Evolutionary conservation across 2,888 invertebrate genomes (phyloP), one percentile per base, ranked within the genome.

Genomic region (Nymphalis c-album): DNA sequence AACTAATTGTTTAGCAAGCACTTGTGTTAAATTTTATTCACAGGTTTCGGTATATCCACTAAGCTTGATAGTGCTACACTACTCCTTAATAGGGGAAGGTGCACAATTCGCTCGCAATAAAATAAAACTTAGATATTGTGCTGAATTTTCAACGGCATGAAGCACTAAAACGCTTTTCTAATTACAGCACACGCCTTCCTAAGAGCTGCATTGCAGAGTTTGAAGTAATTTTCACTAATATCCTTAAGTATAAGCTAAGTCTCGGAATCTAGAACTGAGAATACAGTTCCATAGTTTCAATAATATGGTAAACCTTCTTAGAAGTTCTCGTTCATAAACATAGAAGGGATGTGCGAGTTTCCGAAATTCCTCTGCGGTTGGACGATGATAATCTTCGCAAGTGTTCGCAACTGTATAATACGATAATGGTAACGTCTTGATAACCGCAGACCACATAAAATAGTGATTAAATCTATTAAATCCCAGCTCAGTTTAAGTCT

Each of bases 131-230:
- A 77, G 77, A 75, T 77, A 76, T 74, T 75, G 73, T 69, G 70
- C 70, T 64, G 72, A 75, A 75, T 76, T 78, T 75, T 71, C 71
- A 67, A 72, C 69, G 67, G 70, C 75, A 74, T 70, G 70, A 67
- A 76, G 75, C 72, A 76, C 79, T 81, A 78, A 83, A 86, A 80
- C 81, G 83, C 78, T 87, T 84, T 75, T 78, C 83, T 87, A 87
- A 89, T 89, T 89, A 85, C 81, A 76, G 77, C 78, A 80, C 77
- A 83, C 76, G 75, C 75, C 75, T 77, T 74, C 69, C 69, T 77
- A 78, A 83, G 82, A 80, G 81, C 82, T 87, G 88, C 87, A 87
- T 76, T 87, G 88, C 89, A 86, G 87, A 80, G 78, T 81, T 83
- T 79, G 77, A 80, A 85, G 83, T 81, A 83, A 87, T 86, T 84